These are phyloP conservation scores for Eutrigla gurnardus DNA, from an alignment of 2,797 vertebrate genomes.

Conservation along the genomic window DNA sequence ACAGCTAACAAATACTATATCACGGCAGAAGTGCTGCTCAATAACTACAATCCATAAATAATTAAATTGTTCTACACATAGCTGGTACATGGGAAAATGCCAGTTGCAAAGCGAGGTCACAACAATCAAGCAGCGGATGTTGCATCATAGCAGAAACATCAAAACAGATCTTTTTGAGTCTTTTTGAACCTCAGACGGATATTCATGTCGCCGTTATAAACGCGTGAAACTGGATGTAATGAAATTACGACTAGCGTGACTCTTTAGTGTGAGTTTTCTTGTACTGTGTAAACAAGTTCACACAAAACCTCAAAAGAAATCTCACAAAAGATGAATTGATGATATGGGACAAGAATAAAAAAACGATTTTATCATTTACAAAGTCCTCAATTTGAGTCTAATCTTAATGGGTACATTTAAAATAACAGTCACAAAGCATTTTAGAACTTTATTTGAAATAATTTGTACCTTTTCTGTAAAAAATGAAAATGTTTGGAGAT, in stretches of 20 bases:
- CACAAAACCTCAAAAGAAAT: constrained; percentile 3
- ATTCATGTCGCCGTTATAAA: background rate
- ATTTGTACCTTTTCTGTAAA: background rate
- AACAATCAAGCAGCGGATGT: constrained; percentile 18
- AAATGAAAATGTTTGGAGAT: background rate
- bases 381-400: background rate
- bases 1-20: constrained; percentile 34
- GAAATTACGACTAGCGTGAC: constrained; percentile 17
- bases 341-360: background rate
- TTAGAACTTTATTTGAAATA: background rate
- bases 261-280: constrained; percentile 15
- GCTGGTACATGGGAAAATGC: constrained; percentile 30
- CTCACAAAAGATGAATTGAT: constrained; percentile 1
- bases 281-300: constrained; percentile 6
- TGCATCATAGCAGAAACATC: constrained; percentile 34
- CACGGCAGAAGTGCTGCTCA: constrained; percentile 24
- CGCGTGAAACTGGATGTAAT: constrained; percentile 6
- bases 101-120: constrained; percentile 23
- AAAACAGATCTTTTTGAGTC: constrained; percentile 11
- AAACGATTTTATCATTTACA: background rate
- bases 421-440: background rate
- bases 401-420: background rate
- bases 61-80: constrained; percentile 45
- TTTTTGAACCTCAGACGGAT: constrained; percentile 23
- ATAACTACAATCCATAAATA: constrained; percentile 49